Conservation (phyloP, 1,140 invertebrate genomes). For the Drosophila albomicans region DNA sequence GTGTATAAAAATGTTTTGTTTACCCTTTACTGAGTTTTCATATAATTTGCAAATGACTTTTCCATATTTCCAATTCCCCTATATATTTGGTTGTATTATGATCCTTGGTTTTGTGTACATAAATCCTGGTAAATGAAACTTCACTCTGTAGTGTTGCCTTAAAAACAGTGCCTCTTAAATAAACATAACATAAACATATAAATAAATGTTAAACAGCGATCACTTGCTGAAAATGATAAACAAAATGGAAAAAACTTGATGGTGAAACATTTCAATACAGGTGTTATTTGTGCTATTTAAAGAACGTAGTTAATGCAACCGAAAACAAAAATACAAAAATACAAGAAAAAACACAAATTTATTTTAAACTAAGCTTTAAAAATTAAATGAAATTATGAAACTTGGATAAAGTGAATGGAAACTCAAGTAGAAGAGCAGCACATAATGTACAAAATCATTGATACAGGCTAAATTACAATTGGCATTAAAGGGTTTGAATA, state of each 20-base stretch:
- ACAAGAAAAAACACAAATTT: constrained; percentile 46
- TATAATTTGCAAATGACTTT: constrained; percentile 67
- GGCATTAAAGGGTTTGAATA: constrained; percentile 39
- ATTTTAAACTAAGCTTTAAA: constrained; percentile 52
- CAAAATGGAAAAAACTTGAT: constrained; percentile 67
- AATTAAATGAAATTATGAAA: constrained; percentile 40
- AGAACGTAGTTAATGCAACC: constrained; percentile 66
- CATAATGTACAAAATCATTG: constrained; percentile 64
- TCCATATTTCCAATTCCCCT: constrained; percentile 63
- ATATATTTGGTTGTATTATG: constrained; percentile 20
- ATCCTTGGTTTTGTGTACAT: constrained; percentile 44
- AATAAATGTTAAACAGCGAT: constrained; percentile 56
- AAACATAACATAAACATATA: constrained; percentile 47
- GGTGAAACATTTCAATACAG: constrained; percentile 82
- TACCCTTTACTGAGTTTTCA: constrained; percentile 36
- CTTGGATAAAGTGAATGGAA: constrained; percentile 16
- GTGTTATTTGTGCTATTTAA: constrained; percentile 81
- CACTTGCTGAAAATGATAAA: constrained; percentile 44
- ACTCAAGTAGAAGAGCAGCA: constrained; percentile 61
- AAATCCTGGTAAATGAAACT: constrained; percentile 69
- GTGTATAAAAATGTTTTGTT: constrained; percentile 23
- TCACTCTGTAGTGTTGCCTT: constrained; percentile 85
- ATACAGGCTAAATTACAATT: constrained; percentile 50
- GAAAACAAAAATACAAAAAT: constrained; percentile 35
- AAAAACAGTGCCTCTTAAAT: constrained; percentile 85